These are phyloP conservation scores for Leptinotarsa texana DNA, from an alignment of 1,140 invertebrate species.

Conservation along the genomic window DNA sequence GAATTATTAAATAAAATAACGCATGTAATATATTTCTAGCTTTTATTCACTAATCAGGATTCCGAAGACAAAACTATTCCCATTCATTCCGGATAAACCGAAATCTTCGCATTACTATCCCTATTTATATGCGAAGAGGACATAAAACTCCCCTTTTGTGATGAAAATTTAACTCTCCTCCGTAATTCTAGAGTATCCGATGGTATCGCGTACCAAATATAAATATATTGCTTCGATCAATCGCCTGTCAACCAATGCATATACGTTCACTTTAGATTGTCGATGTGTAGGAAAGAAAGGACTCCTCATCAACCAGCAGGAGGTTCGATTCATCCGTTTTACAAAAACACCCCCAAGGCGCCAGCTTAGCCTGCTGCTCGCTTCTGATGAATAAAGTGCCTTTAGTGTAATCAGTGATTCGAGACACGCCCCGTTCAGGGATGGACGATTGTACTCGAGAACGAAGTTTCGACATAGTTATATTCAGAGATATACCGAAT, in stretches of 20 bases:
- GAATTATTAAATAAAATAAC: too few relatives aligned
- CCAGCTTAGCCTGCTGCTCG: not conserved
- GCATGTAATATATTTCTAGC: too few relatives aligned
- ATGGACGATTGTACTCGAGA: not conserved
- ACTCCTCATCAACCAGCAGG: not conserved
- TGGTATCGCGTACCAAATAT: not conserved
- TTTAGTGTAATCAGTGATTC: not conserved
- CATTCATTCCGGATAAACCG: not conserved
- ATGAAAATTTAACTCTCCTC: not conserved
- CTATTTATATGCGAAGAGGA: not conserved
- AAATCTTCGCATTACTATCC: not conserved
- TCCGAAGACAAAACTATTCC: not conserved
- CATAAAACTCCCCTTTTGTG: not conserved
- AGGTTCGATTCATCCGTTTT: slow-evolving; percentile 1
- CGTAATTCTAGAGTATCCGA: not conserved
- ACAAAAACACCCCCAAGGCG: not conserved
- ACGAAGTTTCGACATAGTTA: not conserved
- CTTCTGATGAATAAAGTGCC: not conserved
- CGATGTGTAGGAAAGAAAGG: not conserved
- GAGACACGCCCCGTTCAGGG: not conserved
- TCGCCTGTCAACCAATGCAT: not conserved
- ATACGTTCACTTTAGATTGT: not conserved
- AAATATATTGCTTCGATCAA: not conserved
- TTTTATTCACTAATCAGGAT: not conserved
- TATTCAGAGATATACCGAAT: too few relatives aligned